Evolutionary conservation across 2,113 vertebrate genomes (phyloP).

Genomic region (Rana temporaria): DNA sequence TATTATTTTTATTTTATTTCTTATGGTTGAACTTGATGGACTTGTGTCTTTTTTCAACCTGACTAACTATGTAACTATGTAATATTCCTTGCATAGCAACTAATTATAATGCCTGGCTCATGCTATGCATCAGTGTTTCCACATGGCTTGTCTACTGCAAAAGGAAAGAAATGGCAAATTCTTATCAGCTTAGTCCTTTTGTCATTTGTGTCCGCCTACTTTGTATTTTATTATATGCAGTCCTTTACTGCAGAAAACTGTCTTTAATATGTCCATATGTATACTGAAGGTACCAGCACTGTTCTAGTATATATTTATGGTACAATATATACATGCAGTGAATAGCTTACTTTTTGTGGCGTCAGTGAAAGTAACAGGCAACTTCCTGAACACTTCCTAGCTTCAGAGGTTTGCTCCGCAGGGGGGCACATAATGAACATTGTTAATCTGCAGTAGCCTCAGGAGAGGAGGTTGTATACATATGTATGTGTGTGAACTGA

Average conservation of each 20-base stretch:
- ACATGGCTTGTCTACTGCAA: no score
- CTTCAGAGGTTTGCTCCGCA: constrained; percentile 9
- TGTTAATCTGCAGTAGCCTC: constrained; percentile 19
- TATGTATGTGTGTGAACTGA: neutral
- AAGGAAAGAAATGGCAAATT: no score
- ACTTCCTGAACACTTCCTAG: constrained; percentile 18
- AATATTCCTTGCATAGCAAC: no score
- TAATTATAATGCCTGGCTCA: no score
- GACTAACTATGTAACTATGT: no score
- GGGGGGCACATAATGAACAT: constrained; percentile 28
- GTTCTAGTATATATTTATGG: neutral
- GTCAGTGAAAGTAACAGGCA: neutral
- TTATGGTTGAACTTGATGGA: no score
- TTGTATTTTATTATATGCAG: neutral
- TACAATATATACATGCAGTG: neutral
- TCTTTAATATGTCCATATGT: no score
- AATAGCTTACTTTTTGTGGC: constrained; percentile 1
- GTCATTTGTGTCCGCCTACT: no score
- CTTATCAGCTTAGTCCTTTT: no score
- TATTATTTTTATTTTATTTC: no score
- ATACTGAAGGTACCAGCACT: neutral
- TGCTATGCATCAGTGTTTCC: no score
- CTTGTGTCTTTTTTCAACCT: no score
- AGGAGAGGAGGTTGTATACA: constrained; percentile 3
- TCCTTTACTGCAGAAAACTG: neutral